These are phyloP conservation scores for Tetramorium bicarinatum DNA, from an alignment of 2,888 invertebrate genomes.

Conservation along the genomic window DNA sequence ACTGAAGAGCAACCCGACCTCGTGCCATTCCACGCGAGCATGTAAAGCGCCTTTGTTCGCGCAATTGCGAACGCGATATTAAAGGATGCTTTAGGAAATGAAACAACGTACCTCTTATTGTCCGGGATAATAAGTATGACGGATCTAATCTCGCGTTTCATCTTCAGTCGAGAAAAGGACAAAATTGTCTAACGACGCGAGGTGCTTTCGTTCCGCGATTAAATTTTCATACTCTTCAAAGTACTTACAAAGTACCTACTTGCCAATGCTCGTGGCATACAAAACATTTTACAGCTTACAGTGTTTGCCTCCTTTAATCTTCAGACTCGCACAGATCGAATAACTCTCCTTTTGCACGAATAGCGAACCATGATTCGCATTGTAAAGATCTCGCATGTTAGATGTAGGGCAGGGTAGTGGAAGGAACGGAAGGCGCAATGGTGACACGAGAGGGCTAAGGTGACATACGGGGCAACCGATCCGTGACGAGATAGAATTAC, in stretches of 20 bases:
- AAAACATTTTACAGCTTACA: not conserved
- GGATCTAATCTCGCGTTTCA: slow-evolving; percentile 22
- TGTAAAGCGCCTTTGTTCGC: slow-evolving; percentile 77
- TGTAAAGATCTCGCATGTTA: slow-evolving; percentile 49
- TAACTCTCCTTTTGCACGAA: not conserved
- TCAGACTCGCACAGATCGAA: not conserved
- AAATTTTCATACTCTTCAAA: not conserved
- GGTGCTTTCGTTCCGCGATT: slow-evolving; percentile 4
- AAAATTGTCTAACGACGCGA: slow-evolving; percentile 13
- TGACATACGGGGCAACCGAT: slow-evolving; percentile 75
- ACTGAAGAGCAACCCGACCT: slow-evolving; percentile 65
- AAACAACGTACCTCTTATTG: slow-evolving; percentile 58
- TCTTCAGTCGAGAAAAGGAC: not conserved
- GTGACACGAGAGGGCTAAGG: slow-evolving; percentile 63
- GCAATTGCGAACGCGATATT: slow-evolving; percentile 67
- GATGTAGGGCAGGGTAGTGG: slow-evolving; percentile 27
- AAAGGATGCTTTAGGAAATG: slow-evolving; percentile 60
- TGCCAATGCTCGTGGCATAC: not conserved
- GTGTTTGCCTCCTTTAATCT: not conserved
- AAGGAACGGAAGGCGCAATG: slow-evolving; percentile 26
- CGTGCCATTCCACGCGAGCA: slow-evolving; percentile 60
- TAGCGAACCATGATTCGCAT: slow-evolving; percentile 30
- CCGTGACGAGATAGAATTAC: slow-evolving; percentile 79
- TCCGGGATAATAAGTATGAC: slow-evolving; percentile 34
- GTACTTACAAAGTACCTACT: not conserved